A percentile compares a stretch with the other conserved stretches of the same genome.
phyloP scores from a whole-genome alignment of 2,113 vertebrate species.

The Saimiri boliviensis region DNA sequence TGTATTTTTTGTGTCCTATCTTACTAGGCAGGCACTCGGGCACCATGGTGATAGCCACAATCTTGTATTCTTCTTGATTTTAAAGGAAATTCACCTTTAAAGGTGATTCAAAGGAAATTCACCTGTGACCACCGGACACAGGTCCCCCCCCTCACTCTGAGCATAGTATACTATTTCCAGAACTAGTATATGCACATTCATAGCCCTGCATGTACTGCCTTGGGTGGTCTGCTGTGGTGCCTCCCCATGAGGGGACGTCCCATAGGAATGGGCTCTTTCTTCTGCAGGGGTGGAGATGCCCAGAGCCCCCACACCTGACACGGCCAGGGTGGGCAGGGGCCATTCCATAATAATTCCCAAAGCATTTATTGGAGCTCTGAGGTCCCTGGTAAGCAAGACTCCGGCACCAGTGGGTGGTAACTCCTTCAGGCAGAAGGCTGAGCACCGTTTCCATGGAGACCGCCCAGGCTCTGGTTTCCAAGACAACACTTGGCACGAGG shows the following conservation, averaged over 20 bases:
- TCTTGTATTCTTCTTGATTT: neutral
- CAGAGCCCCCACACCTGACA: neutral
- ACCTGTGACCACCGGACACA: too few species aligned
- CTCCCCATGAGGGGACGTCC: neutral
- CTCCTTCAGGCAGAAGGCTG: slow-evolving; percentile 57
- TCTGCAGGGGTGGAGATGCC: neutral
- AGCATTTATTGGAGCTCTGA: neutral
- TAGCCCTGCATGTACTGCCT: neutral
- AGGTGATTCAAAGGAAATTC: too few species aligned
- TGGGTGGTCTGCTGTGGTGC: neutral
- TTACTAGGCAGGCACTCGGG: neutral
- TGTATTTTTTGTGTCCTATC: neutral
- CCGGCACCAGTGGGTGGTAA: slow-evolving; percentile 48
- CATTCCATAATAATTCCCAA: neutral
- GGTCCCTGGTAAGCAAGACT: slow-evolving; percentile 22
- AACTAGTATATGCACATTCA: too few species aligned
- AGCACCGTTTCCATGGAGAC: slow-evolving; percentile 73
- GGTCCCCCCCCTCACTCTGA: neutral
- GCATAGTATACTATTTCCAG: neutral
- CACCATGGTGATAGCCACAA: neutral
- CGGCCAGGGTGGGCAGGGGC: neutral
- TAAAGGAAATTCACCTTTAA: neutral
- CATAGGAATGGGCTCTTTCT: neutral
- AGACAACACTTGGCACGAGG: slow-evolving; percentile 47
- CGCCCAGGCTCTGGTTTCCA: slow-evolving; percentile 69